Evolutionary conservation across 2,797 vertebrate species (phyloP).

Genomic region (Serranus cabrilla): DNA sequence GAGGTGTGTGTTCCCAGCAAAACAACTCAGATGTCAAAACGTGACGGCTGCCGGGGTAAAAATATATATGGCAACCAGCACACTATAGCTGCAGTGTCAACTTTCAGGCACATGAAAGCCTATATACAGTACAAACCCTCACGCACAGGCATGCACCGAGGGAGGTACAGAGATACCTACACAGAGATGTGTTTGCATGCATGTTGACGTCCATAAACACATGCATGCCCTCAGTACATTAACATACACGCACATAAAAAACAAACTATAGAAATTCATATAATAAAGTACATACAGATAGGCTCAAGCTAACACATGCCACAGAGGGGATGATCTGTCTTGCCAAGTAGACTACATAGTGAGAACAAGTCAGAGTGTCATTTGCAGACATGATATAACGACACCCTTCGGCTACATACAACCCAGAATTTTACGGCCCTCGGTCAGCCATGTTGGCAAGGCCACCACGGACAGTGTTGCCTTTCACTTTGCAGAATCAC

Average conservation of each 20-base stretch:
- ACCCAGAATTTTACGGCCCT: constrained; percentile 12
- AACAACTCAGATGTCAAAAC: constrained; percentile 45
- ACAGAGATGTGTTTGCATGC: not conserved
- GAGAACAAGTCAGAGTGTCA: constrained; percentile 68
- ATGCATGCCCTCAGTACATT: not conserved
- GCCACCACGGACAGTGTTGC: constrained; percentile 19
- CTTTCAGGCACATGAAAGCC: constrained; percentile 37
- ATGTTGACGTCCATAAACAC: not conserved
- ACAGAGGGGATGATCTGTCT: not conserved
- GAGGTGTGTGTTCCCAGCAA: constrained; percentile 22
- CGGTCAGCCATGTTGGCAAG: constrained; percentile 23
- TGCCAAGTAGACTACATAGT: constrained; percentile 67
- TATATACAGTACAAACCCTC: not conserved
- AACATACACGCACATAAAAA: not conserved
- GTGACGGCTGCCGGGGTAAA: constrained; percentile 30
- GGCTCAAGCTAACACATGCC: constrained; percentile 9
- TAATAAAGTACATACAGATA: constrained; percentile 1
- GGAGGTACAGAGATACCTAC: not conserved
- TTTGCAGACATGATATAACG: constrained; percentile 64
- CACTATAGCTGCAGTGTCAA: constrained; percentile 27
- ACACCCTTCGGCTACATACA: constrained; percentile 20
- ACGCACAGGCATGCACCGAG: not conserved
- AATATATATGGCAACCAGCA: constrained; percentile 28
- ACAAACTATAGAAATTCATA: not conserved
- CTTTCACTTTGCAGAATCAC: constrained; percentile 59